phyloP scores from a whole-genome alignment of 2,113 vertebrate genomes.

The Alligator sinensis region DNA sequence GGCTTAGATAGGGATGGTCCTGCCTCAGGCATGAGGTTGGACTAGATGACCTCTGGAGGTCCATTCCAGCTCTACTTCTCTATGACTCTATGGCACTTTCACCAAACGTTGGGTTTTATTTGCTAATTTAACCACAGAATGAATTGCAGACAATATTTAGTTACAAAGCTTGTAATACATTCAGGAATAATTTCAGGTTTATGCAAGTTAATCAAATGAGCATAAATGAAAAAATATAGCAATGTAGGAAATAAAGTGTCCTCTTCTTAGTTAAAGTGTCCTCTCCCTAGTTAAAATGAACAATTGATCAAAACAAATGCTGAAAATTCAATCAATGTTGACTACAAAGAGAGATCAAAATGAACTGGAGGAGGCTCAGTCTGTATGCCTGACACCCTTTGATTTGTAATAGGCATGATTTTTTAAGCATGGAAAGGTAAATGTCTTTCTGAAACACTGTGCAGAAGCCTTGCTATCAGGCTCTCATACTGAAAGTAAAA shows the following conservation, averaged over 20 bases:
- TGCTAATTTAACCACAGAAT: not conserved
- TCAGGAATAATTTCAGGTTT: not conserved
- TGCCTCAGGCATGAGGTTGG: no score
- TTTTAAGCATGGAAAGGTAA: not conserved
- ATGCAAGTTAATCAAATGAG: not conserved
- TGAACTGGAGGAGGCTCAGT: not conserved
- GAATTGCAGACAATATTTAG: not conserved
- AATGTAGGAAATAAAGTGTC: not conserved
- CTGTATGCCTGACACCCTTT: not conserved
- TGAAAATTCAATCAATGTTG: not conserved
- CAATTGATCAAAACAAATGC: not conserved
- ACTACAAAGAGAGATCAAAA: not conserved
- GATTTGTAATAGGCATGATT: not conserved
- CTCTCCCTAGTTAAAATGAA: not conserved
- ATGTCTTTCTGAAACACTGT: slow-evolving; percentile 35
- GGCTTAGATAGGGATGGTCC: no score
- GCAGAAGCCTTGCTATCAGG: slow-evolving; percentile 1
- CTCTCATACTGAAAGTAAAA: slow-evolving; percentile 5
- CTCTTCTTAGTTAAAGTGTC: not conserved
- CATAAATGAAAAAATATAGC: not conserved
- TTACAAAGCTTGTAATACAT: not conserved
- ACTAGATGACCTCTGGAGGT: no score
- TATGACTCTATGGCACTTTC: no score
- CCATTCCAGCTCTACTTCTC: no score
- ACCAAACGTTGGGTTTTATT: not conserved